Evolutionary conservation across 2,888 invertebrate species (phyloP).

Genomic region (Onchidella celtica): DNA sequence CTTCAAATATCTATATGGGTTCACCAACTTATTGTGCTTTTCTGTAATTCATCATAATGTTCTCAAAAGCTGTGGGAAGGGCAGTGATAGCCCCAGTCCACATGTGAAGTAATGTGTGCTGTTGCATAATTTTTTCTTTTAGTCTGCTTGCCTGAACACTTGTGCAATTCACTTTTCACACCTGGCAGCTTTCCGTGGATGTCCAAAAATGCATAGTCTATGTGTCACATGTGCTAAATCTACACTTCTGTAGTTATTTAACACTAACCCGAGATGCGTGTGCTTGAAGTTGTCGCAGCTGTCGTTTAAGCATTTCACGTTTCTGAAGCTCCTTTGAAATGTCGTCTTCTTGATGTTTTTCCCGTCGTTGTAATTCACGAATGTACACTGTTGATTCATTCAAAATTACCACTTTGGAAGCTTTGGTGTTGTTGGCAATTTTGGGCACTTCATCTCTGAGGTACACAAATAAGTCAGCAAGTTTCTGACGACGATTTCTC

Average conservation of each 20-base stretch:
- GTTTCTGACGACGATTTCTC: constrained; percentile 44
- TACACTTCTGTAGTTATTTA: too few species aligned
- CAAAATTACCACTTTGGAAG: constrained; percentile 44
- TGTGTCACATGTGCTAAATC: too few species aligned
- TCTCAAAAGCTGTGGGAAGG: too few species aligned
- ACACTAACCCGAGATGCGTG: constrained; percentile 7
- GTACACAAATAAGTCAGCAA: constrained; percentile 44
- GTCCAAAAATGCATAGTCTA: constrained; percentile 11
- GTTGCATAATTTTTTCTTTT: too few species aligned
- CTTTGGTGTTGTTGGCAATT: constrained; percentile 32
- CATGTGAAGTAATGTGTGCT: too few species aligned
- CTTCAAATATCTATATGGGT: too few species aligned
- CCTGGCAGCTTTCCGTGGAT: too few species aligned
- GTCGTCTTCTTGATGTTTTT: constrained; percentile 24
- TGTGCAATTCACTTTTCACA: not conserved
- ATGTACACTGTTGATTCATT: constrained; percentile 37
- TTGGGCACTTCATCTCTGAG: constrained; percentile 43
- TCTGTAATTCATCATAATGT: too few species aligned
- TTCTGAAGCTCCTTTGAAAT: constrained; percentile 7
- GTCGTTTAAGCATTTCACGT: constrained; percentile 1
- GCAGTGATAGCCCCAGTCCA: too few species aligned
- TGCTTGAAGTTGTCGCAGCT: constrained; percentile 27
- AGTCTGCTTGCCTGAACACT: too few species aligned
- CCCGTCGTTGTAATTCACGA: constrained; percentile 16
- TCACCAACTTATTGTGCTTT: too few species aligned